Evolutionary conservation across 2,113 vertebrate genomes (phyloP), one percentile per base, ranked within the genome.

Genomic region (Tragelaphus buxtoni): DNA sequence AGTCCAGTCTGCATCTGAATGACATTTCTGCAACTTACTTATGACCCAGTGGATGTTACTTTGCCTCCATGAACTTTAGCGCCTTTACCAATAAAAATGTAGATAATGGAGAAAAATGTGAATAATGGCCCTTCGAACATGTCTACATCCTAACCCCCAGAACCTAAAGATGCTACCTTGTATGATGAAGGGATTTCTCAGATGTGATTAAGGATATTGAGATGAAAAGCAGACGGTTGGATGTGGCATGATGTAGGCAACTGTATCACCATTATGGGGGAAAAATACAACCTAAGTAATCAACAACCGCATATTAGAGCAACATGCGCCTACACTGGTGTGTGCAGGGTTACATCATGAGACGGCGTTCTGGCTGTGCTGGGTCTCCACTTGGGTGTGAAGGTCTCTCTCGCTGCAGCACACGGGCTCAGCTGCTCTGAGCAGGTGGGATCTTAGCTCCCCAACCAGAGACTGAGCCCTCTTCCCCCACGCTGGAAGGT

Each of bases 351-450:
- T n/a, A n/a, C 2, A 39, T 17, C 74, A 3, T 3, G 9, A 5
- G n/a, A 5, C 2, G 0, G 65, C 4, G 4, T 4, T 20, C 17
- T 10, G 11, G 39, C 69, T 0, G 11, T 14, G 11, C 69, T 0
- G 1, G 35, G 69, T 22, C 9, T 39, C 22, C 10, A 11, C 4
- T 22, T 3, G 69, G 69, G 69, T 26, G 69, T 13, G 22, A 11
- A 7, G 69, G 39, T 1, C 39, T 26, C 69, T 26, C 39, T 24
- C 2, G 1, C 22, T 13, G 69, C 22, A 4, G 69, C 39, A 7
- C 1, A 1, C 0, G 11, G 22, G 69, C 69, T 39, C 22, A 7
- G 69, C 39, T 2, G 39, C 39, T 42, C 69, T 74, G 69, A 42
- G 69, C 39, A 26, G 35, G 39, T 4, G 69, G 65, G 69, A 14